Evolutionary conservation across 2,797 vertebrate species (phyloP), one percentile per base, ranked within the genome.

Genomic region (Amniataba percoides): DNA sequence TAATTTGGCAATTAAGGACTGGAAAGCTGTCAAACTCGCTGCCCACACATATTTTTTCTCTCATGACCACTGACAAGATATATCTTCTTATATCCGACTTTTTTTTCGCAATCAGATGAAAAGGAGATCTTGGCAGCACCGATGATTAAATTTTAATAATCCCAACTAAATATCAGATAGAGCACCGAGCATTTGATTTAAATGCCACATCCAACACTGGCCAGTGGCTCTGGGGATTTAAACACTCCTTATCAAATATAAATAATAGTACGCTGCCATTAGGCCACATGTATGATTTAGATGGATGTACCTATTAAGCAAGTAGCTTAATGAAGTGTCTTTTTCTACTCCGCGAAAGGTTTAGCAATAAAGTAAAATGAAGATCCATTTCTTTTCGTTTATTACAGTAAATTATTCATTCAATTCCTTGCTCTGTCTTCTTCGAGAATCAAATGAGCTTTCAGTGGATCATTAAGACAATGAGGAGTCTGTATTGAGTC

Each of bases 361-460:
- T 94, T 90, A 5, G 95, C 94, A 94, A 93, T 94, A 95, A 96
- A 96, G 95, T 95, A 90, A 95, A 96, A 96, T 95, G 94, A 96
- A 94, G 92, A 95, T 95, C 95, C 93, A 94, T 96, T 96, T 95
- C 94, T 96, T 92, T 93, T 93, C 92, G 82, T 90, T 95, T 83
- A 95, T 96, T 96, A 94, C 92, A 89, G 94, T 95, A 94, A 96
- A 96, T 97, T 94, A 97, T 94, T 94, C 90, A 95, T 93, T 95
- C 91, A 89, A 90, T 92, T 87, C 93, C 90, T 84, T 48, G 21
- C 15, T 59, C 66, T 88, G 91, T 91, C 91, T 85, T 85, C 90
- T 94, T 91, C 91, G 84, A 87, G 93, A 89, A 86, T 94, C 78
- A 93, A 94, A 93, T 92, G 93, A 94, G 92, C 95, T 81, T 81